Base-by-base conservation (phyloP, 2,113 vertebrate genomes). In the Hyaena hyaena region DNA sequence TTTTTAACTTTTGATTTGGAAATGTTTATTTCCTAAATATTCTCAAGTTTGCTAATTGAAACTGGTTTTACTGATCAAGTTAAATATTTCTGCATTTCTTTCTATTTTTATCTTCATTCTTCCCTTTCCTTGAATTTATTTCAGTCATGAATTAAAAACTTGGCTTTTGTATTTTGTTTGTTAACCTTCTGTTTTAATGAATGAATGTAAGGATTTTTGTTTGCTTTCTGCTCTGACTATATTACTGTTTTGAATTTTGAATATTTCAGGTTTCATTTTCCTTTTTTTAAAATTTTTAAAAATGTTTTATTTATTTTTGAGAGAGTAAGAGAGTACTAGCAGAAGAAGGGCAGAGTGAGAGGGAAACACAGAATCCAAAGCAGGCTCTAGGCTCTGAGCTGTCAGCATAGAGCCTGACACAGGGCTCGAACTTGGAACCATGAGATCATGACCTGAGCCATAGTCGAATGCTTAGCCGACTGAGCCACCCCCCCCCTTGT, bases 101-200 rank as follows among this genome's bases (percentile, higher is more conserved):
- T 83, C 58, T 43, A 16, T 95, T 69, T 50, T 58, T 48, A 76
- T 89, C 79, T 96, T 79, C 71, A 90, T 7, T 33, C 33, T 93
- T 43, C 55, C 88, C 33, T 96, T 83, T 82, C 28, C 35, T 88
- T 83, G 50, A 35, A 89, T 93, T 77, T 93, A 93, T 88, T 89
- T 96, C 88, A 66, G 31, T 68, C 48, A 83, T 68, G 58, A 83
- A 55, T 81, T 83, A 68, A 96, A 92, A 88, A 68, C 24, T 48
- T 58, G 35, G 31, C 28, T 66, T 23, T 55, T 74, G 58, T 61
- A 80, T 43, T 76, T 55, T 16, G 53, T 55, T 55, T 83, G 35
- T 88, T 83, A 58, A 24, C 87, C 33, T 91, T 55, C 6, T 58
- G 66, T 88, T 93, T 88, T 74, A 73, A 19, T 79, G 63, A 45